phyloP scores from a whole-genome alignment of 2,797 vertebrate genomes.

The Melanogrammus aeglefinus region DNA sequence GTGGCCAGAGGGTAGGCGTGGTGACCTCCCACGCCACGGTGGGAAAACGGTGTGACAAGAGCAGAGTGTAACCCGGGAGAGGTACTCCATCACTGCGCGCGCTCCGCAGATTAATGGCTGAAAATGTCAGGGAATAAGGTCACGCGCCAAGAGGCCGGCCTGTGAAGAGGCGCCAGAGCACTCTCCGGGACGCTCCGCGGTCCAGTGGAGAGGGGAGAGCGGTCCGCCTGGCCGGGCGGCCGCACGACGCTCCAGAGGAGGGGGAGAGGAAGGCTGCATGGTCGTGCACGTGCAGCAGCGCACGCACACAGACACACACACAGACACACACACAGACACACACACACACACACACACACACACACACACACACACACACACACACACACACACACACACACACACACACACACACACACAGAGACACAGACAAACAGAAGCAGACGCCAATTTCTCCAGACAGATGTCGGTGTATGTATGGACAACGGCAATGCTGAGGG shows the following conservation, averaged over 20 bases:
- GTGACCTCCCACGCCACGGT: slow-evolving; percentile 48
- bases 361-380: not conserved
- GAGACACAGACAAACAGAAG: no score
- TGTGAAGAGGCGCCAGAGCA: slow-evolving; percentile 63
- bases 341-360: not conserved
- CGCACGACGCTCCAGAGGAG: slow-evolving; percentile 17
- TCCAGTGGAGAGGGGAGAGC: slow-evolving; percentile 60
- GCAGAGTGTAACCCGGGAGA: slow-evolving; percentile 63
- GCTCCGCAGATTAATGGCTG: slow-evolving; percentile 73
- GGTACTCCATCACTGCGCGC: slow-evolving; percentile 66
- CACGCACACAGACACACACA: no score
- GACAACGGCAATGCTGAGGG: not conserved
- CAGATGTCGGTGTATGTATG: not conserved
- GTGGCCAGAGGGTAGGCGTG: slow-evolving; percentile 33
- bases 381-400: not conserved
- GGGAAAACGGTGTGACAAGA: slow-evolving; percentile 60
- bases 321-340: not conserved
- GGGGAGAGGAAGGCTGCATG: not conserved
- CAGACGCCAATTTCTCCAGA: not conserved
- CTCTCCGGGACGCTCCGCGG: slow-evolving; percentile 49
- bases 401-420: not conserved
- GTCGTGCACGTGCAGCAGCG: no score
- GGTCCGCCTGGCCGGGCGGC: slow-evolving; percentile 45
- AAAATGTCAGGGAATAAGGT: slow-evolving; percentile 81
- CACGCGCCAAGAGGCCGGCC: slow-evolving; percentile 63